Evolutionary conservation across 1,140 invertebrate genomes (phyloP).

Genomic region (Diuraphis noxia): DNA sequence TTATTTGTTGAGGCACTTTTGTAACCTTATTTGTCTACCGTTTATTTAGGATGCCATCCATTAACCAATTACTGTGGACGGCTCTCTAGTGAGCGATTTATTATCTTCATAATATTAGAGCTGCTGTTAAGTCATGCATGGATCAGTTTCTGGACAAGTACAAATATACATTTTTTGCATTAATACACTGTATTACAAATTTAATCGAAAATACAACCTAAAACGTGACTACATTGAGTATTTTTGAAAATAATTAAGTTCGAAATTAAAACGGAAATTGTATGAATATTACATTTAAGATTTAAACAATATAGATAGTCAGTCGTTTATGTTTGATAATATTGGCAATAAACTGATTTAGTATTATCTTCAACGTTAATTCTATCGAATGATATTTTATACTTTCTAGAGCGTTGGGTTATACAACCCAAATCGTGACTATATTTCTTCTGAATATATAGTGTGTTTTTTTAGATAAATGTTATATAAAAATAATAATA

Average conservation of each 20-base stretch:
- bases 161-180: not conserved
- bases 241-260: not conserved
- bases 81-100: constrained; percentile 46
- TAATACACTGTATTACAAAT: not conserved
- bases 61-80: constrained; percentile 37
- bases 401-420: not conserved
- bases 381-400: not conserved
- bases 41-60: constrained; percentile 44
- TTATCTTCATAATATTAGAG: constrained; percentile 38
- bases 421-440: not conserved
- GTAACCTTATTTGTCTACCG: constrained; percentile 32
- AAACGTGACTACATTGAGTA: not conserved
- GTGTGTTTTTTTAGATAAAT: not conserved
- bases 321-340: not conserved
- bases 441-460: not conserved
- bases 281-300: not conserved
- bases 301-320: not conserved
- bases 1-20: constrained; percentile 15
- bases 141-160: not conserved
- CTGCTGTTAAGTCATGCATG: not conserved
- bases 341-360: not conserved
- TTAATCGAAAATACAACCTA: not conserved
- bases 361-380: not conserved
- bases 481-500: not conserved
- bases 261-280: not conserved